Evolutionary conservation across 2,113 vertebrate species (phyloP).

Genomic region (Puffinus mauretanicus): DNA sequence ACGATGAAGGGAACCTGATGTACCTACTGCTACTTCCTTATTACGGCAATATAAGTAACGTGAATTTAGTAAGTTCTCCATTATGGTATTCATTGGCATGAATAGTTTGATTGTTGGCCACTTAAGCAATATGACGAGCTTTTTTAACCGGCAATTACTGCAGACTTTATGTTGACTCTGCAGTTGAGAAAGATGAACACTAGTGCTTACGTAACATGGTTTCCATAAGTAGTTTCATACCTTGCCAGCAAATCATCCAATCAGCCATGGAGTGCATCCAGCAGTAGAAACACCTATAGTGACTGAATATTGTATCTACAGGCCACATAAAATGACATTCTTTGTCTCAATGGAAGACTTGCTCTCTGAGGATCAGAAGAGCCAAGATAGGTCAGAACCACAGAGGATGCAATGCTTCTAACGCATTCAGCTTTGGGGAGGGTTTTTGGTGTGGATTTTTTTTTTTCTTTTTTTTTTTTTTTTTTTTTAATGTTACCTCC

Average conservation of each 20-base stretch:
- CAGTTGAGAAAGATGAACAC: neutral
- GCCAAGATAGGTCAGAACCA: neutral
- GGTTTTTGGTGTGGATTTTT: neutral
- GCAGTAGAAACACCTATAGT: neutral
- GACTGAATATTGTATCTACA: neutral
- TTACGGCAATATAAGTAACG: neutral
- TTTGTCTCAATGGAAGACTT: neutral
- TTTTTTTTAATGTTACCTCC: neutral
- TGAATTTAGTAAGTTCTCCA: neutral
- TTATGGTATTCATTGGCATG: neutral
- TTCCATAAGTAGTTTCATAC: neutral
- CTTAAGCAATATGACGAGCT: neutral
- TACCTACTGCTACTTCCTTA: neutral
- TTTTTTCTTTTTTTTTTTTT: too few relatives aligned
- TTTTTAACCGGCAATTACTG: neutral
- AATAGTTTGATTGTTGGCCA: slow-evolving; percentile 1
- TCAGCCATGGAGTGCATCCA: neutral
- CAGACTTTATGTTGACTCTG: neutral
- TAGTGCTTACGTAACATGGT: neutral
- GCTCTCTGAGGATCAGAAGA: neutral
- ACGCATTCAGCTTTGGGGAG: neutral
- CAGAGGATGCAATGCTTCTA: neutral
- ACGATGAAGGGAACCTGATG: neutral
- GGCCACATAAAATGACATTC: neutral
- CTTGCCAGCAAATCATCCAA: neutral